Base-by-base conservation (phyloP, 2,113 vertebrate genomes). In the Rafetus swinhoei region DNA sequence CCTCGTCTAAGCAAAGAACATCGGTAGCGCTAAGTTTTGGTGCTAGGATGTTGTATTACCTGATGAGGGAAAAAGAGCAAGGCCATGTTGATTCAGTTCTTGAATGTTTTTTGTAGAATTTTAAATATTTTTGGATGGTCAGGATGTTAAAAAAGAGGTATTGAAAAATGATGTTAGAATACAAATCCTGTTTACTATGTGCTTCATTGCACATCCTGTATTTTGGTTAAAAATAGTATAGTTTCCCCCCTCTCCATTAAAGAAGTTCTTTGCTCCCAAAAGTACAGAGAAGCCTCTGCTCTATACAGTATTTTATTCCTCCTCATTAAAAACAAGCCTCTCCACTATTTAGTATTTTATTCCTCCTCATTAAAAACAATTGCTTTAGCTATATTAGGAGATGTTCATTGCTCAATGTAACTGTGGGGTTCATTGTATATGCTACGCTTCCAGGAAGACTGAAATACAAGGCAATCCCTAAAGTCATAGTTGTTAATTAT, bases 401-500 rank as follows among this genome's bases (percentile, higher is more conserved):
- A 56, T 32, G 84, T 86, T 81, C 15, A 24, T n/a, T 79, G 27
- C 19, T 85, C 14, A 0, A 0, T 86, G 57, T 79, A 77, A 84
- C 65, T 29, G 1, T 0, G 5, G 25, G 62, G n/a, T 87, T 90
- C 82, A 88, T 81, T 86, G 80, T 35, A 72, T 80, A 77, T 84
- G 85, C 91, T 87, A 10, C 0, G 5, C 84, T 97, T 97, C 97
- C 96, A 91, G 97, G 95, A 97, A 97, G 94, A 93, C 86, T 90
- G 50, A 94, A 96, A 87, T 45, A 86, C 60, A 93, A 93, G 45
- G 94, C 69, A 92, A 29, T 95, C 93, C 90, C 86, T 94, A 87
- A 96, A 97, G 94, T 82, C 90, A 76, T 91, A 86, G 91, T 25
- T 96, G 88, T 98, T 89, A 98, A 98, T 98, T 98, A 98, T 98